Base-by-base conservation (phyloP, 2,113 vertebrate species). In the Apus apus region DNA sequence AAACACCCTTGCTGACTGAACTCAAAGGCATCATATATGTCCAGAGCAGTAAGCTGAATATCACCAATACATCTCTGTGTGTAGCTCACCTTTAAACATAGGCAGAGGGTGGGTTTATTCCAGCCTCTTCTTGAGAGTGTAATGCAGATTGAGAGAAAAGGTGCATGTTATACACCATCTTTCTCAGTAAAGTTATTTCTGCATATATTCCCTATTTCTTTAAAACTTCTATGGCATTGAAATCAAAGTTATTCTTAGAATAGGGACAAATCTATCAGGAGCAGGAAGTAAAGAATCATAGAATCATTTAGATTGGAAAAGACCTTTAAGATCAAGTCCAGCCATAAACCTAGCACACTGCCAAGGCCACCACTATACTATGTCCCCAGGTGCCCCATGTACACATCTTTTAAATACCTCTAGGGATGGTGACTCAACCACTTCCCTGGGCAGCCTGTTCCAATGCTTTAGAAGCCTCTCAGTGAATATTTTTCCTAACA, bases 141-240 rank as follows among this genome's bases (percentile, higher is more conserved):
- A 51, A 50, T 32, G 40, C 7, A 46, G 30, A 16, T 5, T 54
- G 51, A 77, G 51, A 58, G 15, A 71, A 88, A 62, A 92, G 6
- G 19, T 22, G 16, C 1, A 1, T 36, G 50, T 15, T 80, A 12
- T 23, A 27, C 2, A 7, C 25, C 4, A 0, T 11, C 13, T n/a
- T 45, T 57, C 51, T 54, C 66, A 5, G 4, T 73, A 22, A 57
- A 29, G 61, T 50, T 65, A 27, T 8, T 57, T 84, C 53, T 70
- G 25, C 27, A 13, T 58, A 15, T 40, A 11, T 61, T 80, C 18
- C 61, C 23, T 50, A 20, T 72, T 74, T 65, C 29, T 65, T 82
- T 76, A 48, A 50, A 65, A 36, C 7, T 70, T 36, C 19, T 58
- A 15, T 11, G 62, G 9, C 43, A 8, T 25, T 87, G 34, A 72